phyloP scores from a whole-genome alignment of 92 coral and sea anemone genomes.

The Diadumene lineata region DNA sequence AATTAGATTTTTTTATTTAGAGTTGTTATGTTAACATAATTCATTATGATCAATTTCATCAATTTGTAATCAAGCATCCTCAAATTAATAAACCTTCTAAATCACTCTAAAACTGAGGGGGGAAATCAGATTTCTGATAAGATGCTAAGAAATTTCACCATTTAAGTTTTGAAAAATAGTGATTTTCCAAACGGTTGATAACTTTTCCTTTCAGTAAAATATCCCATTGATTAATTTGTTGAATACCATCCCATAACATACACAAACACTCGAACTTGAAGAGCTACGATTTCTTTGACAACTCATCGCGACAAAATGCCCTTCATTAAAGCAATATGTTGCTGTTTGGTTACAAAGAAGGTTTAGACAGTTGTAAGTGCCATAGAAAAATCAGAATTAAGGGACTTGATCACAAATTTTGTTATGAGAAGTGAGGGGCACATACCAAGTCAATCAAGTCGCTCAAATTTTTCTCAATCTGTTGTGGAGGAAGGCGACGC shows the following conservation, averaged over 20 bases:
- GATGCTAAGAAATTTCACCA: no score
- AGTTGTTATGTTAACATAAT: no score
- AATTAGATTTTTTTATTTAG: background rate
- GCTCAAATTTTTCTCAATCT: slow-evolving; percentile 95
- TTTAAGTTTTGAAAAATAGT: no score
- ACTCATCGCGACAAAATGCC: background rate
- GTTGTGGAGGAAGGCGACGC: slow-evolving; percentile 99
- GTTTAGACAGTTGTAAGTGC: background rate
- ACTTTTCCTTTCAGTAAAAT: background rate
- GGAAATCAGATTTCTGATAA: no score
- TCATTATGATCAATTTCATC: no score
- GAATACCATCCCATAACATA: background rate
- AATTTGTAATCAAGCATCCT: no score
- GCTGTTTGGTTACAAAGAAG: background rate
- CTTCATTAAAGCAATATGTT: background rate
- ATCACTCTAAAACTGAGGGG: no score
- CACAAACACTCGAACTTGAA: background rate
- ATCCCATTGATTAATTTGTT: background rate
- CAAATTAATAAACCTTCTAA: no score
- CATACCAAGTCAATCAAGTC: slow-evolving; percentile 97
- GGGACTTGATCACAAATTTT: background rate
- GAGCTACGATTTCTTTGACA: background rate
- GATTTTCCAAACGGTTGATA: no score
- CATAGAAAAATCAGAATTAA: background rate
- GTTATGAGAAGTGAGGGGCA: background rate